Percentiles rank a stretch among this genome's conserved stretches.
These are phyloP conservation scores for Catajapyx aquilonaris DNA, from an alignment of 1,140 invertebrate species.

Conservation along the genomic window DNA sequence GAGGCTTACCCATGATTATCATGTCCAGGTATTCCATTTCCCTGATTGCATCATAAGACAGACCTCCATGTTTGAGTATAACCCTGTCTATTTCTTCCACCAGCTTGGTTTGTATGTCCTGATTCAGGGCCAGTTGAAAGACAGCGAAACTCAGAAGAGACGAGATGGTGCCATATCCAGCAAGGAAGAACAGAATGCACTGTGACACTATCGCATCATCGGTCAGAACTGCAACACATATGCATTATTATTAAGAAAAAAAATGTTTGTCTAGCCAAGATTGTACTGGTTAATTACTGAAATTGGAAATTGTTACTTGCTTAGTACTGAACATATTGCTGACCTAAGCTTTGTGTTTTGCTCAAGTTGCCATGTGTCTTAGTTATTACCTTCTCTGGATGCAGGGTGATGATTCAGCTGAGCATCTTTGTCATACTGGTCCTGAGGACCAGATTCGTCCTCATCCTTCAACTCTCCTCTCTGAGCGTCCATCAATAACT, in stretches of 20 bases:
- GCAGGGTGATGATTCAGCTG: too few species aligned
- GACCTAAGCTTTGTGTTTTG: too few species aligned
- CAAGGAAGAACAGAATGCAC: conserved; percentile 15
- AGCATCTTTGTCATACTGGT: too few species aligned
- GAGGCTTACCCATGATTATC: conserved; percentile 8
- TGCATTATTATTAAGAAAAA: not conserved
- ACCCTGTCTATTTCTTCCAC: conserved; percentile 19
- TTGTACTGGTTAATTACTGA: not conserved
- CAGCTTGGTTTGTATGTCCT: conserved; percentile 21
- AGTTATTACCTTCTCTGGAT: too few species aligned
- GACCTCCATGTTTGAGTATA: conserved; percentile 4
- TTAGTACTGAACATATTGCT: conserved; percentile 7
- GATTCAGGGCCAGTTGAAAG: conserved; percentile 20
- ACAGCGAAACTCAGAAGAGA: conserved; percentile 16
- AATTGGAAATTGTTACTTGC: not conserved
- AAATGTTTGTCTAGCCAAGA: not conserved
- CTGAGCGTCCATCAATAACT: conserved; percentile 10
- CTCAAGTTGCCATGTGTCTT: too few species aligned
- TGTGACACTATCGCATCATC: conserved; percentile 11
- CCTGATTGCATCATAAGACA: conserved; percentile 8
- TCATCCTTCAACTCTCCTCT: conserved; percentile 7
- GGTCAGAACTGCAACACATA: not conserved
- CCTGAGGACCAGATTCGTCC: too few species aligned
- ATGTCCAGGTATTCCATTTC: conserved; percentile 10
- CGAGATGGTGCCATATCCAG: conserved; percentile 25